Evolutionary conservation across 2,113 vertebrate species (phyloP).

Genomic region (Aythya baeri): DNA sequence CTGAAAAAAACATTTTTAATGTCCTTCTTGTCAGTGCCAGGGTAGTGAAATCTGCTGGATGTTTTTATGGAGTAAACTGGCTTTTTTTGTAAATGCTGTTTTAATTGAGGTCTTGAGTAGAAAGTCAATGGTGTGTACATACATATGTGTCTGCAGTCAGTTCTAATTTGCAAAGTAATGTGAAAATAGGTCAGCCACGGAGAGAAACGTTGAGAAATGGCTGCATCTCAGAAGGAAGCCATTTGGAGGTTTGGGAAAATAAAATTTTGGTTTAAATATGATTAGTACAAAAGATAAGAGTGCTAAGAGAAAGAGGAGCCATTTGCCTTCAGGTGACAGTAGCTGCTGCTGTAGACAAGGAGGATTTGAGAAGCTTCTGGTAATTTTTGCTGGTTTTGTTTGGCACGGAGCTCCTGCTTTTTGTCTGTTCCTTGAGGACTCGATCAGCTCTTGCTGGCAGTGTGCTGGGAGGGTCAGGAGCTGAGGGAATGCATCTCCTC

Average conservation of each 20-base stretch:
- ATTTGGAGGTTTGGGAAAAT: neutral
- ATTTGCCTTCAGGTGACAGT: neutral
- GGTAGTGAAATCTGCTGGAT: conserved; percentile 3
- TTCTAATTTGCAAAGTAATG: conserved; percentile 60
- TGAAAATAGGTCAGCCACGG: conserved; percentile 64
- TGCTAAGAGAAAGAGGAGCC: neutral
- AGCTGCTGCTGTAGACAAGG: neutral
- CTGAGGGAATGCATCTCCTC: neutral
- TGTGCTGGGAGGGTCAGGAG: neutral
- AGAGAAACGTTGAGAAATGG: conserved; percentile 18
- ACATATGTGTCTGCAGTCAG: conserved; percentile 61
- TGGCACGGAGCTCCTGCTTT: neutral
- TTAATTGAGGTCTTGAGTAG: conserved; percentile 58
- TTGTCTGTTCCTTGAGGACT: neutral
- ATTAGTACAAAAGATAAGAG: neutral
- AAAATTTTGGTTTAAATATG: neutral
- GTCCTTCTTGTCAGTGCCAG: neutral
- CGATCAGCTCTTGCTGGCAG: neutral
- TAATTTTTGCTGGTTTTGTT: neutral
- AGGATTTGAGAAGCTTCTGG: neutral
- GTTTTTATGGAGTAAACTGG: neutral
- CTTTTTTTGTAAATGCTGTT: conserved; percentile 33
- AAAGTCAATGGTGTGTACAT: conserved; percentile 58
- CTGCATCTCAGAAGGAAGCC: conserved; percentile 8
- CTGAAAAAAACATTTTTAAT: neutral